Conservation (phyloP, 2,113 vertebrate genomes). For the Microtus richardsoni region DNA sequence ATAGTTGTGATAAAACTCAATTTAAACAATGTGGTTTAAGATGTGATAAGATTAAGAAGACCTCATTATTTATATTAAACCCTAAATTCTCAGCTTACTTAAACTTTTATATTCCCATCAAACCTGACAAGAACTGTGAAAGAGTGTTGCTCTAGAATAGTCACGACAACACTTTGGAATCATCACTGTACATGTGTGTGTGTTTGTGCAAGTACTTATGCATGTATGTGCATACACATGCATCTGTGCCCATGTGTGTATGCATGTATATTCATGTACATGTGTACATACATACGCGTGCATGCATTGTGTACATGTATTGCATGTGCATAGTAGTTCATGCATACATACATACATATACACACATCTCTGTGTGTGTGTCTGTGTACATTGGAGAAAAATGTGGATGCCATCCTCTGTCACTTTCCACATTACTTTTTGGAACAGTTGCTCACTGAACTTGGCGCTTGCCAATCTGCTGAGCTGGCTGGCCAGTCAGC, state of each 20-base stretch:
- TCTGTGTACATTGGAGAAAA: not conserved
- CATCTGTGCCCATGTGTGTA: not conserved
- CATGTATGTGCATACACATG: not conserved
- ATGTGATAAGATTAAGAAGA: conserved; percentile 73
- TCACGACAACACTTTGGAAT: not conserved
- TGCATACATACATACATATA: not conserved
- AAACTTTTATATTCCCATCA: conserved; percentile 41
- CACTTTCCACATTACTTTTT: not conserved
- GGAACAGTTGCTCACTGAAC: not conserved
- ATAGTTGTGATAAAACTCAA: conserved; percentile 79
- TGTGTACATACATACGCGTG: too few species aligned
- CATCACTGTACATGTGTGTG: not conserved
- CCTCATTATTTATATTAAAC: conserved; percentile 67
- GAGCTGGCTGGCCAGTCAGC: not conserved
- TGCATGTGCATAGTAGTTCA: not conserved
- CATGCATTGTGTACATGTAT: not conserved
- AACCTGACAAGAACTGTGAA: not conserved
- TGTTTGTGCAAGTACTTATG: not conserved
- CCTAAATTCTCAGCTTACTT: conserved; percentile 55
- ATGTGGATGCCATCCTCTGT: not conserved
- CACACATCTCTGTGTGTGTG: not conserved
- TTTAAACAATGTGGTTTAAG: conserved; percentile 74
- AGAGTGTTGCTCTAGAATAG: conserved; percentile 2
- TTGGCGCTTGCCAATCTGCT: not conserved
- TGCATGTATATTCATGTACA: not conserved